Percentiles rank a stretch among this genome's conserved stretches.
Conservation (phyloP, 2,888 invertebrate genomes). For the Laothoe populi region DNA sequence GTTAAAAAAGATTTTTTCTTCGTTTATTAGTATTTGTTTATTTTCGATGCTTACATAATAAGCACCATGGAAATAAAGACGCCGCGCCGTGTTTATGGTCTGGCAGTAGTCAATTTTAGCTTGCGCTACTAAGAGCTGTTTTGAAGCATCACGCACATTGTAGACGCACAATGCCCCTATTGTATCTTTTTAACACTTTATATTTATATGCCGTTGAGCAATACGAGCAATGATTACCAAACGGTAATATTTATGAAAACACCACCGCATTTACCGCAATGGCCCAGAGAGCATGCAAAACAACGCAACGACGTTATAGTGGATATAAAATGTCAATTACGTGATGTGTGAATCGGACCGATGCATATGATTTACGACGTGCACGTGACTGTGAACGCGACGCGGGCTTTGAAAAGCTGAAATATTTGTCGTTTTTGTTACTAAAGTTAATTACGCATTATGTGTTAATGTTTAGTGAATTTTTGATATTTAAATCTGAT, state of each 20-base stretch:
- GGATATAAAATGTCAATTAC: background rate
- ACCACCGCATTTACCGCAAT: background rate
- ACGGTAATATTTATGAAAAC: background rate
- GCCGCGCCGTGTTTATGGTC: too few species aligned
- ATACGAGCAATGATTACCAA: background rate
- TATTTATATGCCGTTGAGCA: background rate
- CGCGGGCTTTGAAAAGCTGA: background rate
- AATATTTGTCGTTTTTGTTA: slow-evolving; percentile 2
- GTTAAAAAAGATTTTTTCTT: too few species aligned
- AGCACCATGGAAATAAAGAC: too few species aligned
- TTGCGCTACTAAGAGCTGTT: too few species aligned
- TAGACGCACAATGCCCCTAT: too few species aligned
- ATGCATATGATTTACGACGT: slow-evolving; percentile 19
- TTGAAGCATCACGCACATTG: too few species aligned
- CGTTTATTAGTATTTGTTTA: too few species aligned
- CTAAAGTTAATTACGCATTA: background rate
- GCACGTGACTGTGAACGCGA: slow-evolving; percentile 14
- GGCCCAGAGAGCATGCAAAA: background rate
- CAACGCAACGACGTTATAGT: background rate
- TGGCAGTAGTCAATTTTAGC: too few species aligned
- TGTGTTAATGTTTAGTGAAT: too few species aligned
- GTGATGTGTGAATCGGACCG: slow-evolving; percentile 19
- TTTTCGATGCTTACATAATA: too few species aligned
- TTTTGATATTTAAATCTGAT: too few species aligned
- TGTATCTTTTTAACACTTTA: too few species aligned